phyloP scores from a whole-genome alignment of 2,888 invertebrate species.

The Lagria hirta region DNA sequence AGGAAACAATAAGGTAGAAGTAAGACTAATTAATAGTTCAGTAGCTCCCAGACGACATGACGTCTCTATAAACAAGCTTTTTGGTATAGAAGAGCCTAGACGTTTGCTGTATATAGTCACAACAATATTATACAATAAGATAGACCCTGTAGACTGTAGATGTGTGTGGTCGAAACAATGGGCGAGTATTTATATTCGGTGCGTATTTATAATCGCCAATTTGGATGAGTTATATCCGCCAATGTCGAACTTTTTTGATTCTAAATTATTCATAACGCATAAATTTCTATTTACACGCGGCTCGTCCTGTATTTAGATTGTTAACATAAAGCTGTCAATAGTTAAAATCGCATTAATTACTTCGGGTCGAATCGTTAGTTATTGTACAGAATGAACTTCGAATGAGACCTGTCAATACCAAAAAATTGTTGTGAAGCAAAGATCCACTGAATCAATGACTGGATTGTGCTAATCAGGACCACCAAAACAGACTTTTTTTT shows the following conservation, averaged over 20 bases:
- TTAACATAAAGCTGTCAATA: constrained; percentile 51
- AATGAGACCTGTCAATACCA: no score
- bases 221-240: constrained; percentile 49
- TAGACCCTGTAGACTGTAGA: no score
- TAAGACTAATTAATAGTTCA: constrained; percentile 32
- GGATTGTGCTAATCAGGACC: no score
- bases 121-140: constrained; percentile 20
- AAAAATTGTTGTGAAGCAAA: no score
- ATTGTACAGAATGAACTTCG: constrained; percentile 27
- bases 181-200: constrained; percentile 45
- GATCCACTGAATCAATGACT: no score
- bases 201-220: constrained; percentile 49
- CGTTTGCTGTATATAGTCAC: constrained; percentile 16
- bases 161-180: constrained; percentile 46
- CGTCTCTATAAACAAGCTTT: constrained; percentile 31
- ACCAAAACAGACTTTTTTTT: no score
- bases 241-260: constrained; percentile 44
- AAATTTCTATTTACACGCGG: constrained; percentile 49
- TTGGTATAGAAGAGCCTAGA: constrained; percentile 28
- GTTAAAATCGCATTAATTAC: constrained; percentile 50
- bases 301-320: constrained; percentile 48
- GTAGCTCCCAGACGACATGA: constrained; percentile 32
- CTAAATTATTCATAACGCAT: constrained; percentile 51
- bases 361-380: constrained; percentile 32
- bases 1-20: constrained; percentile 14